Evolutionary conservation across 2,797 vertebrate genomes (phyloP), one percentile per base, ranked within the genome.

Genomic region (Lepus oiostolus): DNA sequence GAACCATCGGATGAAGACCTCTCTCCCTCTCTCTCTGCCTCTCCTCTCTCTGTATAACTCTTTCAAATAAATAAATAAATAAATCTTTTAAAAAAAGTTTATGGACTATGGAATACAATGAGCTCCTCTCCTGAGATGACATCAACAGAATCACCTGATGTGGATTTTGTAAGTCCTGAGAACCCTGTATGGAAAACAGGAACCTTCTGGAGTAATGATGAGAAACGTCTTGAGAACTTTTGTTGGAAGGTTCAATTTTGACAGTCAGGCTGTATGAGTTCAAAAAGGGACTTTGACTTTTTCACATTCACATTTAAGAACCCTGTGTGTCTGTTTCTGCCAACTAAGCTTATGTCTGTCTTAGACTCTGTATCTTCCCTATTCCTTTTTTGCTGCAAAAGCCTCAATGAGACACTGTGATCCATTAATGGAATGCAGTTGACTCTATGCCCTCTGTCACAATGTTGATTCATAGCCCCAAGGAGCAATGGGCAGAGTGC

Each of bases 321-420:
- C 77, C 13, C 21, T 54, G 42, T 30, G 5, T 93, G 47, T 90
- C 47, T 95, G 21, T 77, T 92, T 91, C 63, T 77, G 42, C 81
- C 79, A 60, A 28, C 2, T 9, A 67, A 83, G 38, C 22, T 63
- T 65, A 7, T 80, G 14, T 91, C 26, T 70, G 9, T 87, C 32
- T 42, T 62, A 90, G 38, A 21, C 52, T 47, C 4, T 62, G 0
- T 83, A 85, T 89, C 62, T 79, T 83, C 84, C 58, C 26, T 74
- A 72, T 62, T 75, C 38, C 71, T 76, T 74, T 21, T 86, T 81
- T 88, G 71, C 62, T 86, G 8, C 67, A 83, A 94, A 4, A 62
- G 13, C 81, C 71, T 76, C 96, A 84, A 85, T 54, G 70, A 94
- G 96, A 93, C 58, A 87, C 81, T 93, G 85, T 70, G 90, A 90